Evolutionary conservation across 2,113 vertebrate species (phyloP), one percentile per base, ranked within the genome.

Genomic region (Cebidichthys violaceus): DNA sequence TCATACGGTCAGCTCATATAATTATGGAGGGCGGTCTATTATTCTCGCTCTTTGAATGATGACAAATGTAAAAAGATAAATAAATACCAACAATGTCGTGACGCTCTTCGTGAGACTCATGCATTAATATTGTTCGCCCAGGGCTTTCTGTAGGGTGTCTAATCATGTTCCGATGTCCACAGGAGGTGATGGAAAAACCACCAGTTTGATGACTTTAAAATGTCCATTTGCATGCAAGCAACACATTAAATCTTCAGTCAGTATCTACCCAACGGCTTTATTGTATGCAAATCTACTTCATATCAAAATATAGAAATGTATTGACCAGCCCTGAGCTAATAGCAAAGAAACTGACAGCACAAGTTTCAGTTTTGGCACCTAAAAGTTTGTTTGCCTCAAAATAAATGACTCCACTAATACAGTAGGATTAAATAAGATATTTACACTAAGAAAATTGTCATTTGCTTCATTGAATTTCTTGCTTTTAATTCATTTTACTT

Each of bases 231-330:
- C 45, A 78, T 69, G 60, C 59, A 60, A 69, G 29, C 33, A 55
- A 72, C 27, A 57, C 24, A 57, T 61, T 47, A 45, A 54, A 54
- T 79, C 54, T 33, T 37, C 22, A 9, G 6, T 20, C 17, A 6
- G 6, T 29, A 11, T 65, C 17, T 64, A 68, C 65, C 87, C 70
- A 74, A 81, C 66, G 83, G 69, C 72, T 65, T 5, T 6, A 18
- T 6, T 80, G 31, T 47, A 82, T 83, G 76, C 71, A 86, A 86
- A 91, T 79, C 41, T 9, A 18, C 13, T 78, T 69, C 66, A 80
- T 80, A 70, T 70, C 11, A 65, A 70, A 75, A n/a, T 55, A 4
- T 54, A 33, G 15, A 20, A 74, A 78, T 77, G 27, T 61, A 18
- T 33, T 18, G 1, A 18, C 1, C 6, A 27, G 62, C 50, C n/a